Evolutionary conservation across 2,888 invertebrate genomes (phyloP).

Genomic region (Lycocerus yunnanus): DNA sequence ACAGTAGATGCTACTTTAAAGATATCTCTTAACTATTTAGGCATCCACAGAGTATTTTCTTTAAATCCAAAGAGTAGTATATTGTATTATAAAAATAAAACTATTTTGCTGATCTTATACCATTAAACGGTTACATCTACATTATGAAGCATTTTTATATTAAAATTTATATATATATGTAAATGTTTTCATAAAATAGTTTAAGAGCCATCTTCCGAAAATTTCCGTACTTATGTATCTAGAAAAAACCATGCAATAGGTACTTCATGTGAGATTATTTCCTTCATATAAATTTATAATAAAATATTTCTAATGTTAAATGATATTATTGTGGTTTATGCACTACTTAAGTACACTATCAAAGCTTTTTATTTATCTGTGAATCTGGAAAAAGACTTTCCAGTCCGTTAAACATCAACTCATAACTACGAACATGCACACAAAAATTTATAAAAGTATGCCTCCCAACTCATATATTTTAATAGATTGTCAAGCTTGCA

Average conservation of each 20-base stretch:
- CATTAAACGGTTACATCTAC: too few relatives aligned
- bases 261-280: neutral
- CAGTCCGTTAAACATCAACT: slow-evolving; percentile 21
- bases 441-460: slow-evolving; percentile 22
- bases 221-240: too few relatives aligned
- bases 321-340: neutral
- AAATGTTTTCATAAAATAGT: too few relatives aligned
- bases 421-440: slow-evolving; percentile 12
- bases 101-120: too few relatives aligned
- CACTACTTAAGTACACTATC: neutral
- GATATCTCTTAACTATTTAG: too few relatives aligned
- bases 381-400: slow-evolving; percentile 17
- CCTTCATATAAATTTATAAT: neutral
- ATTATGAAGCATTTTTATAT: too few relatives aligned
- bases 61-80: too few relatives aligned
- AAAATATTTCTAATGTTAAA: neutral
- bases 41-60: too few relatives aligned
- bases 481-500: neutral
- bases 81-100: too few relatives aligned
- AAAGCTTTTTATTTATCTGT: neutral
- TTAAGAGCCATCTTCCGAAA: too few relatives aligned
- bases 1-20: neutral
- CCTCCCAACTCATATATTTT: neutral
- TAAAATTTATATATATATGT: too few relatives aligned
- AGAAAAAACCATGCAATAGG: too few relatives aligned